Evolutionary conservation across 2,113 vertebrate species (phyloP), one percentile per base, ranked within the genome.

Genomic region (Ictalurus furcatus): DNA sequence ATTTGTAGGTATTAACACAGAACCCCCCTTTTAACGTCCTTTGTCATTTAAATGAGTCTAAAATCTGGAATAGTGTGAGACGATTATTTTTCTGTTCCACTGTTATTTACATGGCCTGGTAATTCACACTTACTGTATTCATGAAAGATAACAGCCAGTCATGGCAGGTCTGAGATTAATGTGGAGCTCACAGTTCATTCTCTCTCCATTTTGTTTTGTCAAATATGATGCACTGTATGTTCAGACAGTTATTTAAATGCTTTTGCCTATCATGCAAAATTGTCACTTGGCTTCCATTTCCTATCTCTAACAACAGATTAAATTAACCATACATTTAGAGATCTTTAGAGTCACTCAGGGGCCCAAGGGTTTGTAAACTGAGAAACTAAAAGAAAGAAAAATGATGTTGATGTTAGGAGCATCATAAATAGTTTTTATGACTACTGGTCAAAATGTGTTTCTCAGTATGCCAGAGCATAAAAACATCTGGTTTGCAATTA

Each of bases 71-170:
- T 37, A 25, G 34, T 83, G 56, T 65, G 8, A 58, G 52, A 59
- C 67, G 74, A 23, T 30, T 65, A 48, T 87, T 9, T 65, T 30
- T 65, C 16, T 69, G 25, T 81, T 37, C 9, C n/a, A 37, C n/a
- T 81, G n/a, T 63, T 87, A 69, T 80, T 87, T 21, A 65, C 25
- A 30, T 65, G 17, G 30, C 5, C 85, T 74, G 67, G 30, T 25
- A 7, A 34, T 37, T 67, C 76, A 87, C 40, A 52, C 59, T 25
- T n/a, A 59, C n/a, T 80, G 61, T 69, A 87, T 80, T 81, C 61
- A 56, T 34, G 25, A 40, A 56, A 81, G 19, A 37, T 79, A 56
- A 30, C 44, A 80, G 25, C 21, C 21, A 54, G 59, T 65, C 13
- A 87, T 3, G 12, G 6, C 44, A 37, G n/a, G 61, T 87, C 48